phyloP scores from a whole-genome alignment of 2,113 vertebrate genomes.

The Halcyon malimbica region DNA sequence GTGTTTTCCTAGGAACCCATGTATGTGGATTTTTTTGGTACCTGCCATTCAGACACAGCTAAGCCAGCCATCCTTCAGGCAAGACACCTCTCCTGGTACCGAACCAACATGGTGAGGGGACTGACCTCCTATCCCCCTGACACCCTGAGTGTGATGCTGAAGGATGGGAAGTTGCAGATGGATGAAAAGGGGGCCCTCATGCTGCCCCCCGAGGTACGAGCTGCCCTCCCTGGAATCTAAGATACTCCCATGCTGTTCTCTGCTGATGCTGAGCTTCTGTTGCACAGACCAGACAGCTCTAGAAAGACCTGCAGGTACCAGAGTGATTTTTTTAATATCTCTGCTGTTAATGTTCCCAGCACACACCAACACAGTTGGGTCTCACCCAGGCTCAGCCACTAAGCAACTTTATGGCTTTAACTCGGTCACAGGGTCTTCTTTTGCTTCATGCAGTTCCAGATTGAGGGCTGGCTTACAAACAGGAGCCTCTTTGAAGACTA shows the following conservation, averaged over 20 bases:
- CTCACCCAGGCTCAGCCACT: background rate
- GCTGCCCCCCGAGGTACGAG: slow-evolving; percentile 64
- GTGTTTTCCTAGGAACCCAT: slow-evolving; percentile 80
- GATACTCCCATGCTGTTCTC: background rate
- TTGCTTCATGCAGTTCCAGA: background rate
- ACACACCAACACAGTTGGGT: background rate
- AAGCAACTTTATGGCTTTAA: background rate
- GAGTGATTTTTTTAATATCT: background rate
- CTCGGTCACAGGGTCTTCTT: background rate
- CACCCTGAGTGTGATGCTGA: slow-evolving; percentile 74
- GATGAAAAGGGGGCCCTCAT: slow-evolving; percentile 74
- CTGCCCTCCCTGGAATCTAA: background rate
- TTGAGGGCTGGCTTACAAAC: background rate
- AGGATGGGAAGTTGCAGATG: slow-evolving; percentile 64
- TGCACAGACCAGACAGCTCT: background rate
- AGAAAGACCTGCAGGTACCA: background rate
- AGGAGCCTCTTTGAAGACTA: background rate
- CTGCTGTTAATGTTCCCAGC: background rate
- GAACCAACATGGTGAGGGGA: slow-evolving; percentile 74
- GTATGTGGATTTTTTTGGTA: slow-evolving; percentile 90
- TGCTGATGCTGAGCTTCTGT: background rate
- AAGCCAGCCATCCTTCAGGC: slow-evolving; percentile 80
- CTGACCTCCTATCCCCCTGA: slow-evolving; percentile 81
- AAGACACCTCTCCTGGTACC: slow-evolving; percentile 81
- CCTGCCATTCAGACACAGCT: slow-evolving; percentile 84